These are phyloP conservation scores for Eupithecia vulgata DNA, from an alignment of 2,888 invertebrate genomes.

Conservation along the genomic window DNA sequence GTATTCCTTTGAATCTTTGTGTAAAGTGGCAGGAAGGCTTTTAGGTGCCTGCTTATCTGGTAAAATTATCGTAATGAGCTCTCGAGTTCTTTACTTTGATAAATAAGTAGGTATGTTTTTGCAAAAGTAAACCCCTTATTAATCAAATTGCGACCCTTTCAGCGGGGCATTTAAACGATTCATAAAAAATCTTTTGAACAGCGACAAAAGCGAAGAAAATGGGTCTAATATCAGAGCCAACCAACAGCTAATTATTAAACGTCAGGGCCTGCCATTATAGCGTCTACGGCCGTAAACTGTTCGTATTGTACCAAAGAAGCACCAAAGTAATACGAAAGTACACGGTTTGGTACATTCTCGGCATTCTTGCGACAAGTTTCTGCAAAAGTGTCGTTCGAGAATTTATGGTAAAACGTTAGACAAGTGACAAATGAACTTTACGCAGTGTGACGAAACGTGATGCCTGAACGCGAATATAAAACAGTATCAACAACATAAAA, in stretches of 20 bases:
- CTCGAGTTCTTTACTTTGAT: background rate
- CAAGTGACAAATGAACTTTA: slow-evolving; percentile 73
- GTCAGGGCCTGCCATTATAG: slow-evolving; percentile 48
- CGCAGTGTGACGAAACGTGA: slow-evolving; percentile 65
- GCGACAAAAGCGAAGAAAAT: slow-evolving; percentile 46
- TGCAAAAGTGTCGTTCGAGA: slow-evolving; percentile 58
- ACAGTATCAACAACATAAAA: slow-evolving; percentile 60
- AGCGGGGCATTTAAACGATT: slow-evolving; percentile 30
- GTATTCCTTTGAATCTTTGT: background rate
- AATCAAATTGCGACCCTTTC: slow-evolving; percentile 27
- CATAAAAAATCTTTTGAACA: slow-evolving; percentile 36
- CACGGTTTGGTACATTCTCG: slow-evolving; percentile 49
- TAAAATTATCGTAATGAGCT: background rate
- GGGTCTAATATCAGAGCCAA: slow-evolving; percentile 46
- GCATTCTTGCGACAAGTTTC: slow-evolving; percentile 55
- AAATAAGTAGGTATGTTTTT: background rate
- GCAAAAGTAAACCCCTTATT: slow-evolving; percentile 8
- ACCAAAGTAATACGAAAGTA: slow-evolving; percentile 40
- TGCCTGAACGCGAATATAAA: slow-evolving; percentile 69
- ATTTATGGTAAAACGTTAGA: slow-evolving; percentile 63
- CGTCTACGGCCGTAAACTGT: slow-evolving; percentile 47
- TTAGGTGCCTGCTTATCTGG: background rate
- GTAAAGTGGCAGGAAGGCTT: background rate
- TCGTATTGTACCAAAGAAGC: slow-evolving; percentile 43
- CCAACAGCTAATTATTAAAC: slow-evolving; percentile 53